Percentiles rank a stretch among this genome's conserved stretches.
Evolutionary conservation across 2,888 invertebrate species (phyloP).

Genomic region (Synergus laeviventris): DNA sequence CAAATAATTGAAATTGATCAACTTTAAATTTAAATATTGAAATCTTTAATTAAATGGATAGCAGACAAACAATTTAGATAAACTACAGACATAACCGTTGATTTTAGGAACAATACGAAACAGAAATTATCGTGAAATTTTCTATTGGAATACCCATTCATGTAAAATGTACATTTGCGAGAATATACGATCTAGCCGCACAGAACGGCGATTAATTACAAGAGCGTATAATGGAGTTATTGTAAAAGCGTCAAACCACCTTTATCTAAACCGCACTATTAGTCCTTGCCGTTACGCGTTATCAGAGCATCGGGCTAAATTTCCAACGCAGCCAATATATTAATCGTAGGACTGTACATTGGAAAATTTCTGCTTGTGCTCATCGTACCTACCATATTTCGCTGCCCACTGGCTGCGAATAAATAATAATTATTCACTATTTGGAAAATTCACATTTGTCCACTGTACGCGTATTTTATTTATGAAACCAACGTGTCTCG

Average conservation of each 20-base stretch:
- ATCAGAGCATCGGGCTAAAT: conserved; percentile 21
- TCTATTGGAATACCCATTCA: conserved; percentile 25
- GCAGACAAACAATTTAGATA: not conserved
- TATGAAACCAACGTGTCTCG: not conserved
- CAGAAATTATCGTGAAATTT: conserved; percentile 27
- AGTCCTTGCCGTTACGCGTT: conserved; percentile 7
- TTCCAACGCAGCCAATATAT: not conserved
- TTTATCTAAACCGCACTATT: conserved; percentile 33
- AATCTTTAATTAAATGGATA: not conserved
- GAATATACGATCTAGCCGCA: not conserved
- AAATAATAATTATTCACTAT: not conserved
- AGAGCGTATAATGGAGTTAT: conserved; percentile 57
- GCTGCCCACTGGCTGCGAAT: not conserved
- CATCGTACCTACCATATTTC: not conserved
- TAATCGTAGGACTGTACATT: conserved; percentile 16
- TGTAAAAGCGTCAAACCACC: conserved; percentile 48
- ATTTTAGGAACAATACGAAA: conserved; percentile 7
- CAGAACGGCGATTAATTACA: conserved; percentile 18
- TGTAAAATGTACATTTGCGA: conserved; percentile 29
- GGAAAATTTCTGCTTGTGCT: conserved; percentile 12
- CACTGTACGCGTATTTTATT: not conserved
- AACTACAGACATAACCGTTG: not conserved
- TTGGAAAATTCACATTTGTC: not conserved
- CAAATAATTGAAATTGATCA: no score
- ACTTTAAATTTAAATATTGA: no score